phyloP scores from a whole-genome alignment of 2,113 vertebrate genomes.

The Hypocryptadius cinnamomeus region DNA sequence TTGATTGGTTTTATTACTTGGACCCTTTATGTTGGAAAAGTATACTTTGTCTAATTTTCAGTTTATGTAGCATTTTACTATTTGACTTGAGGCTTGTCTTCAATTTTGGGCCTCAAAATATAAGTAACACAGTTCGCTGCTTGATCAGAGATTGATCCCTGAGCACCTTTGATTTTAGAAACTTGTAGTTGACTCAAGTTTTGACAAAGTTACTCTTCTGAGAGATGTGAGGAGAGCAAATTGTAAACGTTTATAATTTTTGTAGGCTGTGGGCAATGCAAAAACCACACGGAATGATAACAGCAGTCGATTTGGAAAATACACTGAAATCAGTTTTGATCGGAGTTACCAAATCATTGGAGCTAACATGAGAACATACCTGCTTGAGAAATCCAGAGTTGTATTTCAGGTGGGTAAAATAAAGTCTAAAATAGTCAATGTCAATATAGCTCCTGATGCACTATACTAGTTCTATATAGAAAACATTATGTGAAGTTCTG shows the following conservation, averaged over 20 bases:
- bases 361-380: conserved; percentile 96
- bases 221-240: neutral
- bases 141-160: neutral
- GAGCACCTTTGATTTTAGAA: neutral
- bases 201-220: neutral
- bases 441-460: neutral
- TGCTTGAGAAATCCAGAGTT: conserved; percentile 96
- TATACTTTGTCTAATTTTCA: neutral
- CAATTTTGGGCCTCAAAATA: neutral
- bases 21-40: neutral
- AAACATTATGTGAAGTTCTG: neutral
- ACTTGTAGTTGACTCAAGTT: neutral
- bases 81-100: neutral
- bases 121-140: neutral
- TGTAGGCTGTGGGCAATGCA: conserved; percentile 92
- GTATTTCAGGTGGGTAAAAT: conserved; percentile 86
- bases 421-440: neutral
- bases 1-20: neutral
- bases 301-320: conserved; percentile 97
- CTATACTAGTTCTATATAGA: neutral
- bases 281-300: conserved; percentile 98
- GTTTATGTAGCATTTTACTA: neutral
- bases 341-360: conserved; percentile 85
- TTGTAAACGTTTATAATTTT: neutral
- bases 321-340: conserved; percentile 96